These are phyloP conservation scores for Vanacampus margaritifer DNA, from an alignment of 2,113 vertebrate species.

Conservation along the genomic window DNA sequence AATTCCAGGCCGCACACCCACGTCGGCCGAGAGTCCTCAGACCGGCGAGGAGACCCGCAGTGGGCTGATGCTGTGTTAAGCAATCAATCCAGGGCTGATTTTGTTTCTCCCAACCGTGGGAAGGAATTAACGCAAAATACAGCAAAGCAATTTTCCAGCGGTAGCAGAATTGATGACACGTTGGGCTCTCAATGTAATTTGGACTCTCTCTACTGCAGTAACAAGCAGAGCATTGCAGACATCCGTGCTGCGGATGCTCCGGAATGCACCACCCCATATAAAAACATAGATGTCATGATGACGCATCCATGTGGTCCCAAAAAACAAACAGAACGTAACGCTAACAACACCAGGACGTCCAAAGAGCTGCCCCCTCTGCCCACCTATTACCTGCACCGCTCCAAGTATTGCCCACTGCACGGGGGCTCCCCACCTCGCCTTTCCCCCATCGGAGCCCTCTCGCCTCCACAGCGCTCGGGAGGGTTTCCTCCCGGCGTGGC, in stretches of 20 bases:
- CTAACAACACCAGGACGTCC: conserved; percentile 33
- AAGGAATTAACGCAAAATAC: conserved; percentile 27
- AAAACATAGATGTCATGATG: conserved; percentile 72
- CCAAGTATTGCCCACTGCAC: conserved; percentile 76
- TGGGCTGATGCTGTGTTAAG: conserved; percentile 18
- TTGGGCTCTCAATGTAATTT: conserved; percentile 38
- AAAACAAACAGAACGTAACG: conserved; percentile 26
- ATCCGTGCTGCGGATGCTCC: conserved; percentile 24
- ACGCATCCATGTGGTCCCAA: conserved; percentile 34
- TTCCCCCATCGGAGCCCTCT: conserved; percentile 84
- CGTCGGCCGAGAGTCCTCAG: conserved; percentile 41
- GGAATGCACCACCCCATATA: conserved; percentile 71
- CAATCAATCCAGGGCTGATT: conserved; percentile 34
- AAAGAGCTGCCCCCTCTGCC: conserved; percentile 66
- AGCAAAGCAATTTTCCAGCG: conserved; percentile 11
- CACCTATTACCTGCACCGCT: conserved; percentile 71
- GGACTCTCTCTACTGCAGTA: conserved; percentile 58
- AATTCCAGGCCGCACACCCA: conserved; percentile 42
- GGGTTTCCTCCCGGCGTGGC: conserved; percentile 70
- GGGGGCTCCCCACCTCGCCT: conserved; percentile 78
- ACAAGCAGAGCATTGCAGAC: conserved; percentile 20
- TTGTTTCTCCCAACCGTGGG: conserved; percentile 25
- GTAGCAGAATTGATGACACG: conserved; percentile 22
- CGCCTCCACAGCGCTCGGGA: conserved; percentile 77
- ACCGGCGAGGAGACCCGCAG: conserved; percentile 6